Evolutionary conservation across 2,797 vertebrate species (phyloP).

Genomic region (Sebastes wilsoni): DNA sequence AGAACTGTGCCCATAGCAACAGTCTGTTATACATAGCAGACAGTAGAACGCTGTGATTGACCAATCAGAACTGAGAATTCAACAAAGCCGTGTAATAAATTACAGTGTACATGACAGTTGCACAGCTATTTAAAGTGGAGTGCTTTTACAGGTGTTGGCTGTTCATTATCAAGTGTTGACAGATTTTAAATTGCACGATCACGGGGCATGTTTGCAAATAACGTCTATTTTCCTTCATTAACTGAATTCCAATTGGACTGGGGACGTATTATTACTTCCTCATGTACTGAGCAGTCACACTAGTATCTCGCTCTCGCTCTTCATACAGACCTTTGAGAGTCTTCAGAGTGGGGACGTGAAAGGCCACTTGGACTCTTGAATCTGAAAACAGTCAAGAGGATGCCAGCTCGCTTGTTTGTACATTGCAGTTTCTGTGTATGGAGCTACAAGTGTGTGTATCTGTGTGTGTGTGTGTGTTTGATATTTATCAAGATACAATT

Average conservation of each 20-base stretch:
- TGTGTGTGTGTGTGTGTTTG: slow-evolving; percentile 22
- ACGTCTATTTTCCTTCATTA: background rate
- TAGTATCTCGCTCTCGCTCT: slow-evolving; percentile 5
- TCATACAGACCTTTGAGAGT: slow-evolving; percentile 39
- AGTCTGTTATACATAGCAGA: background rate
- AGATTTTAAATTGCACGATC: background rate
- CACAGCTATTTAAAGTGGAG: background rate
- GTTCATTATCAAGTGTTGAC: slow-evolving; percentile 10
- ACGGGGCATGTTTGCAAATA: background rate
- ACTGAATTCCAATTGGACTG: background rate
- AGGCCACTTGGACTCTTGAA: slow-evolving; percentile 47
- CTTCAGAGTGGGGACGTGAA: slow-evolving; percentile 45
- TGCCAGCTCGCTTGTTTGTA: slow-evolving; percentile 37
- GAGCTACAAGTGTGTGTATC: slow-evolving; percentile 3
- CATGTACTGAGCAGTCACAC: background rate
- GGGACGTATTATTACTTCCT: background rate
- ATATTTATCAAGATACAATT: slow-evolving; percentile 50
- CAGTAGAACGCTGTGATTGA: background rate
- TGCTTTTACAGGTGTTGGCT: background rate
- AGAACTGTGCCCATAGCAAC: background rate
- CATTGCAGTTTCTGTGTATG: slow-evolving; percentile 14
- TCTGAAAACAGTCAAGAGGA: slow-evolving; percentile 38
- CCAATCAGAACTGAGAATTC: background rate
- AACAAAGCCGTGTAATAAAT: background rate
- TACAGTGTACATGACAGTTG: background rate